Conservation (phyloP, 2,113 vertebrate genomes). For the Microtus ochrogaster region DNA sequence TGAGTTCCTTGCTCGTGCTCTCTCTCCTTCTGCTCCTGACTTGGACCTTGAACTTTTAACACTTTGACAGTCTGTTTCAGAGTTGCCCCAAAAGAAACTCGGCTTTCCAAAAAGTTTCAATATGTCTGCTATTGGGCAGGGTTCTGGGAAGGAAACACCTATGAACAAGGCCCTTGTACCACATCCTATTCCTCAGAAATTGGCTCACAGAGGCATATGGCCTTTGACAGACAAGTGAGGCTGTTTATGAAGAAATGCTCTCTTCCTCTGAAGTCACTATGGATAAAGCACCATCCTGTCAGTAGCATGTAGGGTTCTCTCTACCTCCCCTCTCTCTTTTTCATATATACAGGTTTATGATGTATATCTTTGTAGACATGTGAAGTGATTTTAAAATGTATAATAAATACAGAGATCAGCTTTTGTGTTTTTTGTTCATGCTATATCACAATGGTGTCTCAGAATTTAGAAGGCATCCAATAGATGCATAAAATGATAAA, state of each 20-base stretch:
- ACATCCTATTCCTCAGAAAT: neutral
- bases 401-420: neutral
- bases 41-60: too few relatives aligned
- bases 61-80: neutral
- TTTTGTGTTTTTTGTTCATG: neutral
- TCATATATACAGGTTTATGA: neutral
- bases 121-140: neutral
- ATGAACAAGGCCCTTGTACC: neutral
- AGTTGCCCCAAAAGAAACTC: neutral
- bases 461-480: neutral
- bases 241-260: neutral
- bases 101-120: neutral
- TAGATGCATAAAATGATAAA: slow-evolving; percentile 4
- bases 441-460: neutral
- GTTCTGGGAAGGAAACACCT: neutral
- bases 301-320: neutral
- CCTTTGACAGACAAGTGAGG: too few relatives aligned
- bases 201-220: neutral
- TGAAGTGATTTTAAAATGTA: neutral
- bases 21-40: too few relatives aligned
- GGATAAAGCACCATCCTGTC: neutral
- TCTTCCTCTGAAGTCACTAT: neutral
- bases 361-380: too few relatives aligned
- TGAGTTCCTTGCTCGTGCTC: too few relatives aligned
- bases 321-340: neutral